phyloP scores from a whole-genome alignment of 2,797 vertebrate species.

The Hoplostethus atlanticus region DNA sequence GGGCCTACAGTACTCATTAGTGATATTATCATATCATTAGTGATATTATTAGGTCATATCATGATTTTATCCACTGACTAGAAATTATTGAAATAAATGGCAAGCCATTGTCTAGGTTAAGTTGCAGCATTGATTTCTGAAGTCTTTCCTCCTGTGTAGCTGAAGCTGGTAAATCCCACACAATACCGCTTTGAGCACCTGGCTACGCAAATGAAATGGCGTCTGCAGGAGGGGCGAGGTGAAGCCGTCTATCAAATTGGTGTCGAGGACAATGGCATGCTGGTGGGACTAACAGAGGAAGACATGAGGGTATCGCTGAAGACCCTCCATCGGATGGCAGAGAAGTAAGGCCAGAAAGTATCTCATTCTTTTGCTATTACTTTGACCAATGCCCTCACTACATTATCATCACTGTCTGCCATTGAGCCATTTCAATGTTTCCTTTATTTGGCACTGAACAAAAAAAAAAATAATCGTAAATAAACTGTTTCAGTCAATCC shows the following conservation, averaged over 20 bases:
- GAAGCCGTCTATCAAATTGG: slow-evolving; percentile 99
- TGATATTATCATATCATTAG: neutral
- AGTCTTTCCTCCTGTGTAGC: slow-evolving; percentile 76
- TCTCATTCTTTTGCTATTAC: neutral
- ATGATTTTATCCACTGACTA: neutral
- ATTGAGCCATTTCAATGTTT: neutral
- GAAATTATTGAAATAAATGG: neutral
- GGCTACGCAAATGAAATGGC: slow-evolving; percentile 99
- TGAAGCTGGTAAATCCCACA: slow-evolving; percentile 96
- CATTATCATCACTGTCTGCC: neutral
- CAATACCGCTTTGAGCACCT: slow-evolving; percentile 98
- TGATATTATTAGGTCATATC: neutral
- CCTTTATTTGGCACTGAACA: neutral
- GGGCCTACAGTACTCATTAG: neutral
- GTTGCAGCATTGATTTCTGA: slow-evolving; percentile 3
- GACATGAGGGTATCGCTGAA: slow-evolving; percentile 95
- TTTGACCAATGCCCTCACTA: neutral
- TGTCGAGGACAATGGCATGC: slow-evolving; percentile 96
- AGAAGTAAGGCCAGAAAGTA: slow-evolving; percentile 87
- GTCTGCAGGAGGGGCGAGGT: slow-evolving; percentile 95
- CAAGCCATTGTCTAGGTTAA: neutral
- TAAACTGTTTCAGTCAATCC: neutral
- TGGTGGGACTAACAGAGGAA: slow-evolving; percentile 94
- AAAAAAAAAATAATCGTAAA: neutral
- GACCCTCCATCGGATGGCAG: slow-evolving; percentile 94